These are phyloP conservation scores for Idaea dimidiata DNA, from an alignment of 2,888 invertebrate genomes.

Conservation along the genomic window DNA sequence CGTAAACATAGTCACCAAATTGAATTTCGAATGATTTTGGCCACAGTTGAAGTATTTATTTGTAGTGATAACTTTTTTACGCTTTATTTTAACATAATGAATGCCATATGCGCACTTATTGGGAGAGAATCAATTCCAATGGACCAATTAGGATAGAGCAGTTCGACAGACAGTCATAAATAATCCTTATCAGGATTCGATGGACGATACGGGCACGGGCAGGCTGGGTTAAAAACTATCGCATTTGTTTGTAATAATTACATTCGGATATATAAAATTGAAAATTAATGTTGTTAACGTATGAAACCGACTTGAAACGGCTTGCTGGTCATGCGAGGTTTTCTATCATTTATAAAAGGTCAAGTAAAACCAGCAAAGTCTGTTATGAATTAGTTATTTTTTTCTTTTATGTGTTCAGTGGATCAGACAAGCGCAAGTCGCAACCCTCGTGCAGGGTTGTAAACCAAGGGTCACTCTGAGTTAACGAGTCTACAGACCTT, in stretches of 20 bases:
- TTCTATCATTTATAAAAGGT: slow-evolving; percentile 36
- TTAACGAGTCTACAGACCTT: slow-evolving; percentile 27
- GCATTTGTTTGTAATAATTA: slow-evolving; percentile 15
- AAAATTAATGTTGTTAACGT: slow-evolving; percentile 18
- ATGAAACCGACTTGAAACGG: slow-evolving; percentile 30
- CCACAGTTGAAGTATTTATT: slow-evolving; percentile 13
- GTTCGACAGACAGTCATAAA: slow-evolving; percentile 56
- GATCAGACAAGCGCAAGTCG: slow-evolving; percentile 47
- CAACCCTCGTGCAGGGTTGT: slow-evolving; percentile 38
- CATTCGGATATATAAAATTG: slow-evolving; percentile 9
- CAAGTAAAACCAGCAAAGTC: slow-evolving; percentile 34
- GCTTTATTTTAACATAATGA: slow-evolving; percentile 11
- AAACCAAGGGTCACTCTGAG: slow-evolving; percentile 46
- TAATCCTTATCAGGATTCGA: slow-evolving; percentile 62
- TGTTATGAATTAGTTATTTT: slow-evolving; percentile 41
- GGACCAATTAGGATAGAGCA: slow-evolving; percentile 39
- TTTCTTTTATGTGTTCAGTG: slow-evolving; percentile 44
- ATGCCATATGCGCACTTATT: slow-evolving; percentile 30
- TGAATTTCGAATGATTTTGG: slow-evolving; percentile 5
- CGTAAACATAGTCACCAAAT: slow-evolving; percentile 14
- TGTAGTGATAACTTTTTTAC: slow-evolving; percentile 10
- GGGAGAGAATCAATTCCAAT: slow-evolving; percentile 30
- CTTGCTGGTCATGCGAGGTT: slow-evolving; percentile 28
- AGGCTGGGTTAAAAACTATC: slow-evolving; percentile 23
- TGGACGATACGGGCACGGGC: slow-evolving; percentile 61